phyloP scores from a whole-genome alignment of 2,888 invertebrate species.

The Drosophila emarginata region DNA sequence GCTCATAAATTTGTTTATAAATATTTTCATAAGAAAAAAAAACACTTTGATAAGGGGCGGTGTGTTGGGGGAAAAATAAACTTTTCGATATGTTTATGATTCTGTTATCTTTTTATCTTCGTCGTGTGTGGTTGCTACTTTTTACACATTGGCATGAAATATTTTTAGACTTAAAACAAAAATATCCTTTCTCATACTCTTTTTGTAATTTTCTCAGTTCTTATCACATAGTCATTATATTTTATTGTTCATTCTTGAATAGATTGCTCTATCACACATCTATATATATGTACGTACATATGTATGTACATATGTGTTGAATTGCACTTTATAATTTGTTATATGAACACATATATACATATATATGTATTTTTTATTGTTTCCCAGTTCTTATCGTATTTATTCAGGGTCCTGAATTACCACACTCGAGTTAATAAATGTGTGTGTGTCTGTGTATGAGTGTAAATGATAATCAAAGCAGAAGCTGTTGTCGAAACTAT shows the following conservation, averaged over 20 bases:
- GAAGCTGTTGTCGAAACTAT: conserved; percentile 44
- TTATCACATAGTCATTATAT: background rate
- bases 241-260: conserved; percentile 16
- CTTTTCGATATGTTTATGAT: conserved; percentile 1
- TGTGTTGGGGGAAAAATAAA: conserved; percentile 4
- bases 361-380: conserved; percentile 34
- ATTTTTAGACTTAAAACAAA: background rate
- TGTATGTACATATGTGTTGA: conserved; percentile 42
- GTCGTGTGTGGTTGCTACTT: background rate
- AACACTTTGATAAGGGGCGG: background rate
- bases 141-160: background rate
- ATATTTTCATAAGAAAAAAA: conserved; percentile 30
- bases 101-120: background rate
- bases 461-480: conserved; percentile 15
- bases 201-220: background rate
- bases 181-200: background rate
- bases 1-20: conserved; percentile 33
- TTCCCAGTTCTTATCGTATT: conserved; percentile 46
- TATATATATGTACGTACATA: background rate
- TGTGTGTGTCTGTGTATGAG: background rate
- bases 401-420: conserved; percentile 25
- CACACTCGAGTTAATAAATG: background rate
- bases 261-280: conserved; percentile 9
- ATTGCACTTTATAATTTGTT: conserved; percentile 59
- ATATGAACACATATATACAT: conserved; percentile 13